Conservation (phyloP, 2,888 invertebrate species). For the Pandemis cinnamomeana region DNA sequence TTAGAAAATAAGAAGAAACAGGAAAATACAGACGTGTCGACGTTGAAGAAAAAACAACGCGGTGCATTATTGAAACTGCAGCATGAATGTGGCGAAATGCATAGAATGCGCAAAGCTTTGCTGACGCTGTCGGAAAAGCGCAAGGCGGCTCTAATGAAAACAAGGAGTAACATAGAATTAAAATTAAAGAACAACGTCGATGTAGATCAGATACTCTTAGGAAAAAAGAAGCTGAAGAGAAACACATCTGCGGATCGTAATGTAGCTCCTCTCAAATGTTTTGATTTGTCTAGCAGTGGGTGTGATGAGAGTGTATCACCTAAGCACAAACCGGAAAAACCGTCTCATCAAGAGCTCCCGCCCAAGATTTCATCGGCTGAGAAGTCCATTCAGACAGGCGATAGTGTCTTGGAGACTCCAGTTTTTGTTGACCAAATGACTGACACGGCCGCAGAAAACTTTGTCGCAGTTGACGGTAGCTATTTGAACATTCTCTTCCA, state of each 20-base stretch:
- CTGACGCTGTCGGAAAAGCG: constrained; percentile 74
- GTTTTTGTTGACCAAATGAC: constrained; percentile 50
- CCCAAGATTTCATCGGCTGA: constrained; percentile 56
- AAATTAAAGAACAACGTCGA: constrained; percentile 69
- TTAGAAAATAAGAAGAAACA: constrained; percentile 78
- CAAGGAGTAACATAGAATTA: constrained; percentile 75
- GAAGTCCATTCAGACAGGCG: constrained; percentile 72
- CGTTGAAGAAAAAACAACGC: constrained; percentile 87
- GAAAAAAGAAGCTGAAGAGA: constrained; percentile 73
- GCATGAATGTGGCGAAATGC: constrained; percentile 88
- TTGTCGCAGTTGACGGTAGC: constrained; percentile 72
- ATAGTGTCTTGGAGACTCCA: constrained; percentile 50
- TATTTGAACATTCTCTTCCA: constrained; percentile 77
- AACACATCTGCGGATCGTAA: constrained; percentile 58
- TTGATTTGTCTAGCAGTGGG: constrained; percentile 76
- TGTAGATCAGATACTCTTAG: constrained; percentile 69
- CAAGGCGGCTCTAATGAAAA: constrained; percentile 75
- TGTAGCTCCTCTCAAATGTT: constrained; percentile 73
- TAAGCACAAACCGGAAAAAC: constrained; percentile 48
- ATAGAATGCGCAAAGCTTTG: constrained; percentile 80
- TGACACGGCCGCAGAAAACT: constrained; percentile 65
- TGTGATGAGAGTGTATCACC: constrained; percentile 69
- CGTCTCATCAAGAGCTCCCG: constrained; percentile 35
- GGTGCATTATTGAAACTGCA: constrained; percentile 86
- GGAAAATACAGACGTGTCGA: constrained; percentile 75